Evolutionary conservation across 2,797 vertebrate genomes (phyloP).

Genomic region (Crenuchus spilurus): DNA sequence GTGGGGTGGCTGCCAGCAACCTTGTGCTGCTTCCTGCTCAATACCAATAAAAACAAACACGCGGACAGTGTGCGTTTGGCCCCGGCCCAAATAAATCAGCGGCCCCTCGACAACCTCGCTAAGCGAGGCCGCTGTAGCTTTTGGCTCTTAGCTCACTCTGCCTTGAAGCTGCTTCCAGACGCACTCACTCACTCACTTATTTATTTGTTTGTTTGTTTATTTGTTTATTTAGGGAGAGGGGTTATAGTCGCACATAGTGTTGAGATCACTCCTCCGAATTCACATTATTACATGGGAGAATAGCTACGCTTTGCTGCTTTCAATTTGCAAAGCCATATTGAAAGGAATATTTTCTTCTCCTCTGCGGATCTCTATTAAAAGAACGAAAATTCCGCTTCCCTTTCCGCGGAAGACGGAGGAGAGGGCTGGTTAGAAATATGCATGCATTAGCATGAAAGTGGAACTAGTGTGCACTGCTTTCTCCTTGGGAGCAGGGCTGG

Average conservation of each 20-base stretch:
- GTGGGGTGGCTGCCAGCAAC: constrained; percentile 42
- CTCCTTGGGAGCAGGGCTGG: constrained; percentile 37
- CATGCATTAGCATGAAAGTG: constrained; percentile 63
- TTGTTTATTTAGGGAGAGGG: constrained; percentile 3
- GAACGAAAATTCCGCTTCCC: not conserved
- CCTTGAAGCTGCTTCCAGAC: not conserved
- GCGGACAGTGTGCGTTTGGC: constrained; percentile 37
- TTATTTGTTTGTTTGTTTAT: not conserved
- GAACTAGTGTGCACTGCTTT: constrained; percentile 54
- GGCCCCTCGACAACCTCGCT: constrained; percentile 14
- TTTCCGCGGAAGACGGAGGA: not conserved
- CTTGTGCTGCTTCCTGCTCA: constrained; percentile 34
- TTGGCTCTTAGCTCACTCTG: not conserved
- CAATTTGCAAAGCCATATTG: constrained; percentile 13
- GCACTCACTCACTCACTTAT: not conserved
- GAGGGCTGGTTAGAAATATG: not conserved
- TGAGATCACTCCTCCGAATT: constrained; percentile 28
- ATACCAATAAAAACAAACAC: constrained; percentile 52
- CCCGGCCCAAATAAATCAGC: constrained; percentile 39
- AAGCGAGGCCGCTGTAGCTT: not conserved
- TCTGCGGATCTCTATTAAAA: not conserved
- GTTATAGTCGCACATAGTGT: constrained; percentile 2
- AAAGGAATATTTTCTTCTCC: constrained; percentile 21
- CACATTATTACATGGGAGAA: constrained; percentile 33
- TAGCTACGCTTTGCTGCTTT: not conserved